phyloP scores from a whole-genome alignment of 2,888 invertebrate species.

The Leucania comma region DNA sequence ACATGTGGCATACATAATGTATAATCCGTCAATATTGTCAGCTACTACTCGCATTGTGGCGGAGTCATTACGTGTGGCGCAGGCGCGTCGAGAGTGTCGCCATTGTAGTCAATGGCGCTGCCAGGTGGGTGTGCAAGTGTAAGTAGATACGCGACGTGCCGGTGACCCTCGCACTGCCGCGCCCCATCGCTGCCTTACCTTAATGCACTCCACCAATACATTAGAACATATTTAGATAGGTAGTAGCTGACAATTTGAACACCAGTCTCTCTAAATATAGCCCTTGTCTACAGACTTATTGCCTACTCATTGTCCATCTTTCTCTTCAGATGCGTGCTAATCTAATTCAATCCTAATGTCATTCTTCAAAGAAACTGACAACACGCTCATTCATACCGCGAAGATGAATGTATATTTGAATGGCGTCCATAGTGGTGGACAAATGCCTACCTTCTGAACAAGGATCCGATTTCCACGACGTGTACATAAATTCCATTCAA shows the following conservation, averaged over 20 bases:
- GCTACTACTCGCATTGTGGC: constrained; percentile 84
- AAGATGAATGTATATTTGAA: constrained; percentile 37
- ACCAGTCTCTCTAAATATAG: background rate
- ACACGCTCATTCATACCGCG: constrained; percentile 44
- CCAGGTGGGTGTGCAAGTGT: constrained; percentile 88
- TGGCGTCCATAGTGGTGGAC: constrained; percentile 43
- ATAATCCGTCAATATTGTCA: constrained; percentile 84
- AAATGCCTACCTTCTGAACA: constrained; percentile 47
- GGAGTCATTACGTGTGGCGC: constrained; percentile 82
- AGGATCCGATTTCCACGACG: constrained; percentile 52
- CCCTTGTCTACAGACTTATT: background rate
- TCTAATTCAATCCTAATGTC: constrained; percentile 16
- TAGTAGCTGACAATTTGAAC: background rate
- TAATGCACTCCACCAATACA: constrained; percentile 28
- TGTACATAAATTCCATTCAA: too few species aligned
- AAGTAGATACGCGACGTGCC: constrained; percentile 80
- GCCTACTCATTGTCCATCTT: background rate
- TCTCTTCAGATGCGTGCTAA: constrained; percentile 9
- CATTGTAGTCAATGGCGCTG: constrained; percentile 88
- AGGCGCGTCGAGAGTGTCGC: constrained; percentile 78
- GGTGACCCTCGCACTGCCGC: constrained; percentile 78
- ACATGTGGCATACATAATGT: constrained; percentile 80
- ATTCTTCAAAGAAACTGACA: constrained; percentile 34
- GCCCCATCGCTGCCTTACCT: constrained; percentile 30
- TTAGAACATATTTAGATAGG: background rate